phyloP scores from a whole-genome alignment of 2,797 vertebrate species.

The Sarcoramphus papa region DNA sequence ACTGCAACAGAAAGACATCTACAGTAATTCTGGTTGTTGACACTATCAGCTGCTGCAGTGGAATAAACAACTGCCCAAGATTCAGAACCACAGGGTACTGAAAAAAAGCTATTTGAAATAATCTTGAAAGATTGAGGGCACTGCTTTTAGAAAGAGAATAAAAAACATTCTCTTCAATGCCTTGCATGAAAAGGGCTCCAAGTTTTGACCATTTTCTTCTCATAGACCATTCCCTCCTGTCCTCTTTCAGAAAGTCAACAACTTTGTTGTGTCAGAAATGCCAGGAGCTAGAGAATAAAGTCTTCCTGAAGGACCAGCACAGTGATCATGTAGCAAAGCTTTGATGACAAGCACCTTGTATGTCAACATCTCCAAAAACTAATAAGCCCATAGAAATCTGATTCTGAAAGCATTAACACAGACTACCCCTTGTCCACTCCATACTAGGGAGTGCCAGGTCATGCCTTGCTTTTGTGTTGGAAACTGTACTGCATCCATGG shows the following conservation, averaged over 20 bases:
- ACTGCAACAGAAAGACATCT: neutral
- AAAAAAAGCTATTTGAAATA: conserved; percentile 4
- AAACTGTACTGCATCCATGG: neutral
- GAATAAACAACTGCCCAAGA: neutral
- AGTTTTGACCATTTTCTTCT: neutral
- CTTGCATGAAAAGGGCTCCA: neutral
- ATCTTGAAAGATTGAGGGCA: conserved; percentile 22
- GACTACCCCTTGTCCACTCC: neutral
- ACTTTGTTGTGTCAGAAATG: neutral
- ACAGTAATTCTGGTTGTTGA: neutral
- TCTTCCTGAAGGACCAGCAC: neutral
- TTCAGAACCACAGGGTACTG: neutral
- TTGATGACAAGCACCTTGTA: neutral
- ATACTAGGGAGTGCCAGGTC: neutral
- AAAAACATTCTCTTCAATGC: neutral
- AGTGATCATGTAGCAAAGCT: neutral
- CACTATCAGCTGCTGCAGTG: neutral
- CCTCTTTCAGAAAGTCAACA: neutral
- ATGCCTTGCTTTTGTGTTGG: neutral
- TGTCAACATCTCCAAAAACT: neutral
- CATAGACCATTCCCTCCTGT: neutral
- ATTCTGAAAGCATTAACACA: neutral
- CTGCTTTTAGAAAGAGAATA: neutral
- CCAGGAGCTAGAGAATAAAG: neutral
- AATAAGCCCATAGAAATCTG: neutral